Evolutionary conservation across 2,888 invertebrate species (phyloP).

Genomic region (Thysanoteuthis rhombus): DNA sequence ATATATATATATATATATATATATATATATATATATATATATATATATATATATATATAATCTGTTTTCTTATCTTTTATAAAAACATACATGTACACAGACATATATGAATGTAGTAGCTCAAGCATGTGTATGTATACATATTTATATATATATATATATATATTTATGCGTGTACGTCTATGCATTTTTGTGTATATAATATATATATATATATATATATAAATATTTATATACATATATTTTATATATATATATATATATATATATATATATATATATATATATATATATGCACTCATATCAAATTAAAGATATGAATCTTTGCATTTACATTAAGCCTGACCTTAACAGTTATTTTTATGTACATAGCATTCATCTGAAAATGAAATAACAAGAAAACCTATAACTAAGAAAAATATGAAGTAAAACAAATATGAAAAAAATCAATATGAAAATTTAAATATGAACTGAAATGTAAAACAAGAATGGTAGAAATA

Average conservation of each 20-base stretch:
- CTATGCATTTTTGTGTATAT: background rate
- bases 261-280: background rate
- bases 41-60: background rate
- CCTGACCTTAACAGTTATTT: too few relatives aligned
- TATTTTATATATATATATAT: background rate
- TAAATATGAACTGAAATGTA: background rate
- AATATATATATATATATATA: background rate
- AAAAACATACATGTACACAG: background rate
- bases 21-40: background rate
- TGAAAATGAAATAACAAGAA: too few relatives aligned
- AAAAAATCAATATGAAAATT: background rate
- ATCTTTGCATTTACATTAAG: too few relatives aligned
- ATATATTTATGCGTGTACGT: background rate
- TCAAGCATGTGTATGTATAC: background rate
- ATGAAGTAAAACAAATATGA: background rate
- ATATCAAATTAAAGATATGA: background rate
- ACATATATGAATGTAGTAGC: too few relatives aligned
- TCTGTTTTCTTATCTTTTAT: too few relatives aligned
- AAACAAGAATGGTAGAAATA: background rate
- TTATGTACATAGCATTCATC: too few relatives aligned
- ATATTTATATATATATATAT: background rate
- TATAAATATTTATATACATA: background rate
- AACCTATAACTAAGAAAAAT: background rate
- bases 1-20: background rate
- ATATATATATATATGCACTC: background rate